Conservation (phyloP, 2,113 vertebrate species). For the Poeciliopsis prolifica region DNA sequence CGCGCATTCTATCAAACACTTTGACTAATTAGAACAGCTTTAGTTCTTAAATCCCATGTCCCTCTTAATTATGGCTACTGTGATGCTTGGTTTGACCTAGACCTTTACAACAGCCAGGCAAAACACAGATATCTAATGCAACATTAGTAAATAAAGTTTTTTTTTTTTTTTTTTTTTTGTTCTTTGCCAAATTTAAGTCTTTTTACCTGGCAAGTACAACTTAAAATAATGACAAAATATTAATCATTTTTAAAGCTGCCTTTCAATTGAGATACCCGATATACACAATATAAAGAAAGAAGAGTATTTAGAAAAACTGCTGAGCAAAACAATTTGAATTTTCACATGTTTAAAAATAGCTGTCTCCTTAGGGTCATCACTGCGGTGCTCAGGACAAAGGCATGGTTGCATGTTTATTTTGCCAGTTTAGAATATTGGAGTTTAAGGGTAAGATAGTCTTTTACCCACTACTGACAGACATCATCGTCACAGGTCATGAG, state of each 20-base stretch:
- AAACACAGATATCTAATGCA: constrained; percentile 38
- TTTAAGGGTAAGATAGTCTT: constrained; percentile 28
- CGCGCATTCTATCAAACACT: constrained; percentile 75
- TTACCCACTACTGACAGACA: constrained; percentile 51
- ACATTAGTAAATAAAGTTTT: neutral
- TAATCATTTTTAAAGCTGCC: neutral
- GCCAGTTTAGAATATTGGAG: neutral
- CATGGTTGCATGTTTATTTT: neutral
- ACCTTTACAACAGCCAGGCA: constrained; percentile 31
- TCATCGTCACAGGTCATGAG: constrained; percentile 60
- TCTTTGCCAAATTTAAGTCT: neutral
- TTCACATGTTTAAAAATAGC: neutral
- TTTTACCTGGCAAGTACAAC: neutral
- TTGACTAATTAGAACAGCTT: constrained; percentile 87
- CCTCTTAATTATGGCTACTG: constrained; percentile 84
- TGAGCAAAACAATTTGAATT: neutral
- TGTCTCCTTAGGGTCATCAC: neutral
- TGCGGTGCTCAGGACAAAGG: neutral
- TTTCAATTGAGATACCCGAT: neutral
- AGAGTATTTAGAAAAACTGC: no score
- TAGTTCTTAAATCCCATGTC: constrained; percentile 79
- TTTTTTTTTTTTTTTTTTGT: no score
- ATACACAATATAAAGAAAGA: neutral
- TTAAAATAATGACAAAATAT: neutral
- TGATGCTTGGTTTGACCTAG: constrained; percentile 45